Evolutionary conservation across 2,797 vertebrate species (phyloP), one percentile per base, ranked within the genome.

Genomic region (Manis pentadactyla): DNA sequence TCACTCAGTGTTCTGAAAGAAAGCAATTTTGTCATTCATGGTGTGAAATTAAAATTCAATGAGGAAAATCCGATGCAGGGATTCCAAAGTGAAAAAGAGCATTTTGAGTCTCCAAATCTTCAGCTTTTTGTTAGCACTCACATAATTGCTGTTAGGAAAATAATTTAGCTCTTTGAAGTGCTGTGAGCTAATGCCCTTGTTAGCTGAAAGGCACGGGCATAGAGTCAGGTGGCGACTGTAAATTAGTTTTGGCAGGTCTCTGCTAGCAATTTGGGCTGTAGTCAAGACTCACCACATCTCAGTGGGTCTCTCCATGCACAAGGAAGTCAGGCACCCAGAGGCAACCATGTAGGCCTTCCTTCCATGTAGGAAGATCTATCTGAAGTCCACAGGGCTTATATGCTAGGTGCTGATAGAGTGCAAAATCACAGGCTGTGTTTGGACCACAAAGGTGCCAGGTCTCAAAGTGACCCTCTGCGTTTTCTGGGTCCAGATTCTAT

Each of bases 131-230:
- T 97, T 90, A 94, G 51, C 90, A 74, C 46, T 95, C 29, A 92
- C 71, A 88, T 86, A 94, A 94, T 86, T 89, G 55, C 92, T 93
- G 88, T 94, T 96, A 92, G 87, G 82, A 96, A 94, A 92, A 73
- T 78, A 83, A 53, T 84, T 95, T 86, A 73, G 49, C 73, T 96
- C 31, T 53, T 82, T 12, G 57, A 93, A 85, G 63, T 37, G 5
- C 71, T 55, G 19, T 46, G 95, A 77, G 79, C 29, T 39, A 82
- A 93, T 8, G 55, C 79, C 37, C 49, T 49, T 57, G 29, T 53
- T 94, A 78, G 17, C 42, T 77, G 46, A 82, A 51, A 91, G 79
- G 55, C 29, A 0, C 2, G 37, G 59, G 49, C 19, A 15, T 3
- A 46, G 42, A n/a, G 7, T 92, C 21, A 17, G 89, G 25, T 13